Base-by-base conservation (phyloP, 2,888 invertebrate species). In the Neoitamus cyanurus region DNA sequence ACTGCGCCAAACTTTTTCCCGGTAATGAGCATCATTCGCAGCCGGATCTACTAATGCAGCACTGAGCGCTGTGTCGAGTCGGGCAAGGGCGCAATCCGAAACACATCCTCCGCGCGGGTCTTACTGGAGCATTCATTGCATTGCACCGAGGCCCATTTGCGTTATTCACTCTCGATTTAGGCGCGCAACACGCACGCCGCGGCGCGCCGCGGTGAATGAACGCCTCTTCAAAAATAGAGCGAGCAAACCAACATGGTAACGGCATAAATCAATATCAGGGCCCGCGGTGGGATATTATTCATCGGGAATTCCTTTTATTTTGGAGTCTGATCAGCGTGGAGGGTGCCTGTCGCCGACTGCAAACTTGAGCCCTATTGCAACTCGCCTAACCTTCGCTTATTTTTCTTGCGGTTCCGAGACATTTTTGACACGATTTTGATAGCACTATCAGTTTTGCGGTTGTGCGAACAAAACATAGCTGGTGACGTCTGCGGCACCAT, bases 121-220 rank as follows among this genome's bases (percentile, higher is more conserved):
- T 58, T 58, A 58, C 58, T 58, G 58, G 58, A 58, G 58, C 58
- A 58, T 58, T 58, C 58, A 58, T 58, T 25, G 58, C 58, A 58
- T 58, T 25, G 58, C 58, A 58, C 58, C 25, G 20, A 20, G 58
- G 20, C 58, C 58, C 58, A 58, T 58, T 58, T 58, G 58, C 15
- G 7, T 25, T 58, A 58, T 58, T 58, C 58, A 58, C 58, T 58
- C 58, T 58, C 58, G 25, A 58, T 58, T 58, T 58, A 25, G 58
- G 58, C 58, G 58, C 9, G 58, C 37, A 37, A 11, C 9, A 5
- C 13, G 37, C 37, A 9, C n/a, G 9, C 37, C 9, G 37, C 37
- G 37, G 37, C 13, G 31, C 37, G 37, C 6, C 2, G 37, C 25
- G 58, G 20, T 58, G 58, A 58, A 58, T 58, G 58, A 58, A 58